These are phyloP conservation scores for Anhinga rufa DNA, from an alignment of 2,113 vertebrate species.

Conservation along the genomic window DNA sequence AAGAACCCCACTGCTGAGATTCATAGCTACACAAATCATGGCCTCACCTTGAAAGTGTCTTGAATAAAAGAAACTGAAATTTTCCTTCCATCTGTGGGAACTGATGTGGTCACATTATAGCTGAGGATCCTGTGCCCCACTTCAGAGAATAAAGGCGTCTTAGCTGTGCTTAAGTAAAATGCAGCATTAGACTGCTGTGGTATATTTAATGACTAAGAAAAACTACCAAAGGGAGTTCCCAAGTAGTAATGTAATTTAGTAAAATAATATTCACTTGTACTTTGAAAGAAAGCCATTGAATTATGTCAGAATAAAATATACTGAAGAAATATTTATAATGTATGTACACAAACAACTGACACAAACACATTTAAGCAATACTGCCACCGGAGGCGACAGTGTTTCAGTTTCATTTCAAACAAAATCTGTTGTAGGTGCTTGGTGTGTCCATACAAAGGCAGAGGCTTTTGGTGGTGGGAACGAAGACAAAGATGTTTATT, in stretches of 20 bases:
- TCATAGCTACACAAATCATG: neutral
- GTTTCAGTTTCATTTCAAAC: neutral
- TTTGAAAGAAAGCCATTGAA: slow-evolving; percentile 16
- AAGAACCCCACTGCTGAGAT: neutral
- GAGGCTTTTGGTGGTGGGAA: neutral
- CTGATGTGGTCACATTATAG: neutral
- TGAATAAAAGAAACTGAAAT: neutral
- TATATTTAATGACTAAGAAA: slow-evolving; percentile 35
- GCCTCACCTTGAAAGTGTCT: neutral
- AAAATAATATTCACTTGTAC: slow-evolving; percentile 27
- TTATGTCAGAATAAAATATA: slow-evolving; percentile 14
- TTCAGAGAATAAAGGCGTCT: neutral
- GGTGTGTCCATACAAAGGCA: neutral
- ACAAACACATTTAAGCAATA: neutral
- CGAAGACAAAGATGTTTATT: neutral
- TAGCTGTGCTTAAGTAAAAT: neutral
- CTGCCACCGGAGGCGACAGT: neutral
- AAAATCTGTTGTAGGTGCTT: neutral
- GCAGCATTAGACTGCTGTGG: neutral
- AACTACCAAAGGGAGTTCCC: slow-evolving; percentile 1
- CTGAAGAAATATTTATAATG: neutral
- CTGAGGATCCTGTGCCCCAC: neutral
- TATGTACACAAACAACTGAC: neutral
- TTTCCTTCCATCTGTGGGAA: neutral
- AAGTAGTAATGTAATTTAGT: slow-evolving; percentile 6